Evolutionary conservation across 2,888 invertebrate species (phyloP).

Genomic region (Tigriopus californicus): DNA sequence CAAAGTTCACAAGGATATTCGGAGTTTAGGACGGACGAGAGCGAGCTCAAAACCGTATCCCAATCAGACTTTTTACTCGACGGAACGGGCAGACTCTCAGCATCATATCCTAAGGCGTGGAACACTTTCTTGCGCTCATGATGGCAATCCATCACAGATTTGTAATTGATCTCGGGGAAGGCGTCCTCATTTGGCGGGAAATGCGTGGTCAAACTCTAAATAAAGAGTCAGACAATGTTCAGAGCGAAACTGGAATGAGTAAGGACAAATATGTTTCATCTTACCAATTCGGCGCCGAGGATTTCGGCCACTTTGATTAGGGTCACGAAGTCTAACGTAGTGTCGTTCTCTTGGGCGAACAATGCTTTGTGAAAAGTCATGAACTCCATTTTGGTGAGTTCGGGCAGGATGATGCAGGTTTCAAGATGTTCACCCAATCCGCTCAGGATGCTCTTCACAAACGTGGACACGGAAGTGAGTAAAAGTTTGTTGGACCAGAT

Average conservation of each 20-base stretch:
- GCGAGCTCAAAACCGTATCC: too few species aligned
- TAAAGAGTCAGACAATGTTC: too few species aligned
- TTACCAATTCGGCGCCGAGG: background rate
- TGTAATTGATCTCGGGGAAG: too few species aligned
- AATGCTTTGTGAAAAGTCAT: background rate
- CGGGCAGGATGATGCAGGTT: background rate
- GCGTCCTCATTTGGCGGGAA: too few species aligned
- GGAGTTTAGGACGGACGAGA: background rate
- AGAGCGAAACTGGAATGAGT: too few species aligned
- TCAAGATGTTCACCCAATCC: background rate
- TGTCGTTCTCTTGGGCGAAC: background rate
- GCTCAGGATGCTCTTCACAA: background rate
- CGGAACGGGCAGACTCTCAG: too few species aligned
- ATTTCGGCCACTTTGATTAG: background rate
- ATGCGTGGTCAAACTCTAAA: too few species aligned
- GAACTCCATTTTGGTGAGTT: background rate
- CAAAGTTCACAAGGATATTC: background rate
- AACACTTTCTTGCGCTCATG: too few species aligned
- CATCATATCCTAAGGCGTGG: too few species aligned
- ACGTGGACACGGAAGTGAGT: background rate
- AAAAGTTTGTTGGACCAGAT: background rate
- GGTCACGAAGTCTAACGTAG: background rate
- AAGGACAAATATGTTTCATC: background rate
- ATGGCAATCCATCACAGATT: too few species aligned
- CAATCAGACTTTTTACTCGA: too few species aligned